Conservation (phyloP, 2,797 vertebrate genomes). For the Eulemur coronatus region DNA sequence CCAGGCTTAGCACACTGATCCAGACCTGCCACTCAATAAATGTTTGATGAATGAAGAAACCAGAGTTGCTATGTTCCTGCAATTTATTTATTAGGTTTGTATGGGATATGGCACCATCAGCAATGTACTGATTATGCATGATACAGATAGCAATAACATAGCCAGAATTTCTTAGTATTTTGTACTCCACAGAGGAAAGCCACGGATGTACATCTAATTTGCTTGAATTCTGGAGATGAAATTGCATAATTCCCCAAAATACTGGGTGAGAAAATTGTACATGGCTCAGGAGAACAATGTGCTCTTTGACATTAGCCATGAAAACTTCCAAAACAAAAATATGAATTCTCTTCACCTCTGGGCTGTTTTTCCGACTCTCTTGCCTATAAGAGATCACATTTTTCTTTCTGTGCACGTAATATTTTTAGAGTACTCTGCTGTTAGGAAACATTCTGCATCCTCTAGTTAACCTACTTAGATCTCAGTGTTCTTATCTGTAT, state of each 20-base stretch:
- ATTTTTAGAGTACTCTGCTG: conserved; percentile 53
- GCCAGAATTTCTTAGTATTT: conserved; percentile 25
- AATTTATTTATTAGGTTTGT: conserved; percentile 45
- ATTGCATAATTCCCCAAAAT: conserved; percentile 52
- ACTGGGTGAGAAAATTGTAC: conserved; percentile 45
- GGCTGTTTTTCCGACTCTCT: conserved; percentile 32
- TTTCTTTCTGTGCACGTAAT: conserved; percentile 21
- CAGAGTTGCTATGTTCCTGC: background rate
- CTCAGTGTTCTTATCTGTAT: conserved; percentile 70
- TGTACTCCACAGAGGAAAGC: conserved; percentile 33
- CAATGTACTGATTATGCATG: background rate
- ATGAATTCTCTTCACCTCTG: conserved; percentile 30
- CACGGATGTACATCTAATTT: background rate
- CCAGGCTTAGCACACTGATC: background rate
- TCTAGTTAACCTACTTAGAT: conserved; percentile 66
- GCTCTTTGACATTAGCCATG: conserved; percentile 57
- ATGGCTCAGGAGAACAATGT: conserved; percentile 58
- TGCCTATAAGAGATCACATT: conserved; percentile 23
- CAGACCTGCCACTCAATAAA: background rate
- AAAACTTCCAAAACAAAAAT: conserved; percentile 65
- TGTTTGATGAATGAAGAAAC: background rate
- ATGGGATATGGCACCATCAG: background rate
- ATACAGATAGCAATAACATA: background rate
- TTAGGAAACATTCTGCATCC: conserved; percentile 34
- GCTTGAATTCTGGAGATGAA: conserved; percentile 48